Base-by-base conservation (phyloP, 2,888 invertebrate species). In the Macropis europaea region DNA sequence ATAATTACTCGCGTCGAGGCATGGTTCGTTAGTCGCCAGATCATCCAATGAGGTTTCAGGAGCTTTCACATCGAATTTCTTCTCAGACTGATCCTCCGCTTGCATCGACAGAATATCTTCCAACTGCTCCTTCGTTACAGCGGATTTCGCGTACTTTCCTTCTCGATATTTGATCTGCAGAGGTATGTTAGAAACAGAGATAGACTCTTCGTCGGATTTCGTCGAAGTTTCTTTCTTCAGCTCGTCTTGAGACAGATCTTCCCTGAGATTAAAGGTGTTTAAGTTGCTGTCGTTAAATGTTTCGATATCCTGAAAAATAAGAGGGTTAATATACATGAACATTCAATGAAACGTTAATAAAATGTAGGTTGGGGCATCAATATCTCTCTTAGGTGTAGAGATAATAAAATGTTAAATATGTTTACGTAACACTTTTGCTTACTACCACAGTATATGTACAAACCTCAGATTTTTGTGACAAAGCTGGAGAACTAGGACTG, bases 401-500 rank as follows among this genome's bases (percentile, higher is more conserved):
- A n/a, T n/a, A n/a, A n/a, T n/a, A n/a, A n/a, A n/a, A n/a, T n/a
- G n/a, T n/a, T n/a, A n/a, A n/a, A n/a, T n/a, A n/a, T n/a, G n/a
- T n/a, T n/a, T n/a, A n/a, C n/a, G n/a, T n/a, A n/a, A n/a, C n/a
- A n/a, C n/a, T n/a, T n/a, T n/a, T n/a, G n/a, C n/a, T n/a, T n/a
- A n/a, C n/a, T n/a, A n/a, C n/a, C n/a, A n/a, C n/a, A n/a, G n/a
- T 30, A 11, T 11, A 40, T 17, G 22, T 34, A 52, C 26, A 22
- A 56, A 77, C 83, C 57, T 87, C 87, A n/a, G 88, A 87, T 52
- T 85, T 87, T 3, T 86, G 83, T 0, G 87, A 88, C 7, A 77
- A 80, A 2, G 85, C 88, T 9, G 88, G 87, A 3, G 88, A 88
- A 69, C 86, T 87, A 0, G 88, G 88, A 71, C 87, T 88, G 47